A percentile compares a stretch with the other conserved stretches of the same genome.
phyloP scores from a whole-genome alignment of 2,113 vertebrate species.

The Myotis lucifugus region DNA sequence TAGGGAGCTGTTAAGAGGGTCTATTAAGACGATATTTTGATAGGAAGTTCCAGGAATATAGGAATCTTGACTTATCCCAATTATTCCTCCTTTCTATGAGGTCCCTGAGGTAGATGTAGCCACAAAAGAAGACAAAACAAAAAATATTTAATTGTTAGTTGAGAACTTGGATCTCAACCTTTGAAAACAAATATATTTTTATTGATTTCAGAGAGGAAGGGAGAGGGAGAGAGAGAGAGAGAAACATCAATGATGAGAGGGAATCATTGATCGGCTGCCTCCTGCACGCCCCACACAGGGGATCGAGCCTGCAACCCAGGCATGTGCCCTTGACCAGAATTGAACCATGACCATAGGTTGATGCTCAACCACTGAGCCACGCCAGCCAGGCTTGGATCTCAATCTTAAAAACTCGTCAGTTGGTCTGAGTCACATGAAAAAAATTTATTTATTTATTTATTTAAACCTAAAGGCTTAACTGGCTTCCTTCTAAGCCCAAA shows the following conservation, averaged over 20 bases:
- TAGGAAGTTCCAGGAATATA: background rate
- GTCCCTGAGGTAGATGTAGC: background rate
- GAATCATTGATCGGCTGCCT: no score
- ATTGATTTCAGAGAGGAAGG: no score
- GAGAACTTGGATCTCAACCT: background rate
- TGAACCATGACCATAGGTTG: no score
- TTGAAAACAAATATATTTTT: no score
- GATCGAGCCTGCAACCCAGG: no score
- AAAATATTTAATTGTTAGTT: constrained; percentile 7
- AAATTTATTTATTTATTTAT: background rate
- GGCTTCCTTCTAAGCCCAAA: background rate
- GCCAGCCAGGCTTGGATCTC: no score
- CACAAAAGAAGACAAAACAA: background rate
- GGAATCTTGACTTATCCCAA: background rate
- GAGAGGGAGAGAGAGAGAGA: no score
- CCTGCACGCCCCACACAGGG: no score
- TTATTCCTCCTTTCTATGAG: background rate
- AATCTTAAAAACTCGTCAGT: background rate
- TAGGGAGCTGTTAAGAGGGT: background rate
- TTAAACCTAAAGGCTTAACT: background rate
- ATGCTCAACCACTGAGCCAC: no score
- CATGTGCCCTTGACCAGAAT: no score
- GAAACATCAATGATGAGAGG: no score
- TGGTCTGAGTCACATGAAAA: background rate
- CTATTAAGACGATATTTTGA: background rate